Percentiles rank a stretch among this genome's conserved stretches.
phyloP scores from a whole-genome alignment of 2,797 vertebrate species.

The Rhincodon typus region DNA sequence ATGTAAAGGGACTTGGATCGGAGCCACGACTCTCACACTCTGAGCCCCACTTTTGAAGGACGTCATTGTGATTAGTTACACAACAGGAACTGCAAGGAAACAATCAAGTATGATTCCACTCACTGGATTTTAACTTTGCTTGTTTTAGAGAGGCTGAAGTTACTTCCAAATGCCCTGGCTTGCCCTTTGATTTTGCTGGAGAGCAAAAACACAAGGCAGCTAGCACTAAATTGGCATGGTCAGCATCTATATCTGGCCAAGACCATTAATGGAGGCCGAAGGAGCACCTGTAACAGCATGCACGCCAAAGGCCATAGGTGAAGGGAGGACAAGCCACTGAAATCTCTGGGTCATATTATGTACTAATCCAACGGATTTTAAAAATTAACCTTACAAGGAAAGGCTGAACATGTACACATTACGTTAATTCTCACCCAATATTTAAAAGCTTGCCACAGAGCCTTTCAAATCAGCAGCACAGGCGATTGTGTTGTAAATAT shows the following conservation, averaged over 20 bases:
- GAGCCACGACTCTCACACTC: neutral
- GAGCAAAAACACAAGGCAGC: neutral
- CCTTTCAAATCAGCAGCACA: neutral
- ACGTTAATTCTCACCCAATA: neutral
- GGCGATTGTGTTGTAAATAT: neutral
- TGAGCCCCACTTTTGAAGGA: neutral
- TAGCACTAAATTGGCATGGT: neutral
- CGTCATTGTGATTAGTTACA: neutral
- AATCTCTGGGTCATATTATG: neutral
- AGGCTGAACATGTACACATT: neutral
- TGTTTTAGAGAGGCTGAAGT: neutral
- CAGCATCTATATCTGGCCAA: neutral
- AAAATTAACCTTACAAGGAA: neutral
- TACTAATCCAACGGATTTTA: neutral
- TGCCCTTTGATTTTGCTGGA: neutral
- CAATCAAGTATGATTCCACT: neutral
- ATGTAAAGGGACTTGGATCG: neutral
- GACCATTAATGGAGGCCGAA: neutral
- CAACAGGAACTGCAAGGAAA: neutral
- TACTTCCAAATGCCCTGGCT: neutral
- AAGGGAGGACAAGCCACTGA: neutral
- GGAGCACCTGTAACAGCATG: neutral
- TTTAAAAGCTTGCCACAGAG: neutral
- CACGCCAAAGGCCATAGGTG: neutral
- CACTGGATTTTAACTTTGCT: neutral